Evolutionary conservation across 2,797 vertebrate genomes (phyloP).

Genomic region (Spinibarbus caldwelli): DNA sequence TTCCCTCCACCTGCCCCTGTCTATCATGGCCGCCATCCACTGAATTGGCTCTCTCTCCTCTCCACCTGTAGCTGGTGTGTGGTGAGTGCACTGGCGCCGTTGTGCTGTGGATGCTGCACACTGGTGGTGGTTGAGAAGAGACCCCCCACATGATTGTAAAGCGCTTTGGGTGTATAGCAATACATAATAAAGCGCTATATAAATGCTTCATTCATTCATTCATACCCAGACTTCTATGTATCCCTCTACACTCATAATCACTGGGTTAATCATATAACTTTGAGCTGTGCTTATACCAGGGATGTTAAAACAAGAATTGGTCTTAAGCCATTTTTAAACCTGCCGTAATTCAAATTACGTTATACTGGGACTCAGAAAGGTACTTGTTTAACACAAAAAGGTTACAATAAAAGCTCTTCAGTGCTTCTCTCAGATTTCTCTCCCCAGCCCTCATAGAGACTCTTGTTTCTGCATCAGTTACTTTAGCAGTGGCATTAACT

Average conservation of each 20-base stretch:
- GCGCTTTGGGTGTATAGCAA: too few species aligned
- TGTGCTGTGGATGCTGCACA: too few species aligned
- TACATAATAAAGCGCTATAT: too few species aligned
- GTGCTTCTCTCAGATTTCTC: neutral
- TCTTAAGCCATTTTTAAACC: neutral
- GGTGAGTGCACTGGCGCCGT: too few species aligned
- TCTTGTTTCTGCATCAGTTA: slow-evolving; percentile 34
- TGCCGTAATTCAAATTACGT: neutral
- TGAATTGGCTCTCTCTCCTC: too few species aligned
- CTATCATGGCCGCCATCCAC: too few species aligned
- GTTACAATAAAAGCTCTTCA: neutral
- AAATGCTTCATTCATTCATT: too few species aligned
- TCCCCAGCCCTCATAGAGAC: neutral
- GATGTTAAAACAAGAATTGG: neutral
- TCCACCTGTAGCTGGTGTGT: too few species aligned
- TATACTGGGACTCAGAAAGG: neutral
- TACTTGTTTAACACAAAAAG: neutral
- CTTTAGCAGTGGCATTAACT: slow-evolving; percentile 23
- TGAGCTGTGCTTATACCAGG: neutral
- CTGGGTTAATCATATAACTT: neutral
- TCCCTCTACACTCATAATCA: neutral
- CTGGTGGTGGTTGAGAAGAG: too few species aligned
- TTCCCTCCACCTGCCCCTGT: too few species aligned
- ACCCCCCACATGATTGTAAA: too few species aligned
- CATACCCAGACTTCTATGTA: too few species aligned